Evolutionary conservation across 2,797 vertebrate genomes (phyloP).

Genomic region (Gorsachius magnificus): DNA sequence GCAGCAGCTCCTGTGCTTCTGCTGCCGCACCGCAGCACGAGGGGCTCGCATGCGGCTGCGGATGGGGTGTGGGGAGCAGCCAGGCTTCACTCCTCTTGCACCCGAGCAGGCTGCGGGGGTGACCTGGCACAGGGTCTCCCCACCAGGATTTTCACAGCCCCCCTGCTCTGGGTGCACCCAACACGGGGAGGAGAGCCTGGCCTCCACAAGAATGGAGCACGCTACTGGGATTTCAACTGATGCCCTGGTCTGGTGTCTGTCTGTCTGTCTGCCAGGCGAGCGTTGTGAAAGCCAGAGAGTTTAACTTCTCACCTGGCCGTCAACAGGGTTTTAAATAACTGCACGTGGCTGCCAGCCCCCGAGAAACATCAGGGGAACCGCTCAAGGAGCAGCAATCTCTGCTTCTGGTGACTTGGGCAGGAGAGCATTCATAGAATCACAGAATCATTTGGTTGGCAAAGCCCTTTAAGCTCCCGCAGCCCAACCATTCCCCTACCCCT

Average conservation of each 20-base stretch:
- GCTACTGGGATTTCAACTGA: background rate
- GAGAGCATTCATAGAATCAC: background rate
- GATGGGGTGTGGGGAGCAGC: background rate
- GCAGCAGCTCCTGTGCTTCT: background rate
- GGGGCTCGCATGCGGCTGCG: fast-evolving
- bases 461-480: too few relatives aligned
- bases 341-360: background rate
- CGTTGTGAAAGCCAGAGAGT: background rate
- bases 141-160: background rate
- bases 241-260: background rate
- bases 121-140: background rate
- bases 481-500: too few relatives aligned
- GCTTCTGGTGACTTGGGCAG: fast-evolving
- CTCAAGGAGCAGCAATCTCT: background rate
- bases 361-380: background rate
- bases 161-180: background rate
- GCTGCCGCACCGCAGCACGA: too few relatives aligned
- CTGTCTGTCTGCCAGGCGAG: background rate
- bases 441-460: too few relatives aligned
- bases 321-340: background rate
- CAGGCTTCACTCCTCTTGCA: background rate
- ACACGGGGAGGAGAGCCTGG: background rate
- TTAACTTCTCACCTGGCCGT: background rate
- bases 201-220: background rate
- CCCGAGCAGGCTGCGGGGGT: background rate